A percentile compares a stretch with the other conserved stretches of the same genome.
Evolutionary conservation across 2,113 vertebrate species (phyloP).

Genomic region (Megaptera novaeangliae): DNA sequence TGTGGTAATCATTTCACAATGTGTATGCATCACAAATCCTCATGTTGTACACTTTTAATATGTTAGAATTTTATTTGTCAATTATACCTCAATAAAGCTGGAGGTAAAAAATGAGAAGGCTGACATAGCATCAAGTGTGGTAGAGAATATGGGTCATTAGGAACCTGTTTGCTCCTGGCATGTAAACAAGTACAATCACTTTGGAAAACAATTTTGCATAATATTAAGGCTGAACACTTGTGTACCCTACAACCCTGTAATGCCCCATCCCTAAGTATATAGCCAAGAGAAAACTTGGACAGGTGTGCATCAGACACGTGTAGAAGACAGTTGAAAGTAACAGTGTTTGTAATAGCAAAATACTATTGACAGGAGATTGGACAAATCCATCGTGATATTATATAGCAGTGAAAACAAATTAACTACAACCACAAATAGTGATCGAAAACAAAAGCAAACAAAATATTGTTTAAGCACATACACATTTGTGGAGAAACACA

Average conservation of each 20-base stretch:
- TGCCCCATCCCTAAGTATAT: not conserved
- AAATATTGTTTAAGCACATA: not conserved
- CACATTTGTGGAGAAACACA: not conserved
- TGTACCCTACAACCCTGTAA: not conserved
- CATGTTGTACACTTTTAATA: not conserved
- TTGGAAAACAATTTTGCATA: not conserved
- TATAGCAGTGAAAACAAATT: not conserved
- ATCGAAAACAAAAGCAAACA: not conserved
- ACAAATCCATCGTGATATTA: not conserved
- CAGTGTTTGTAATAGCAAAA: not conserved
- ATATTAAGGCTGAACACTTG: not conserved
- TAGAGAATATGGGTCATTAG: not conserved
- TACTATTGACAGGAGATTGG: not conserved
- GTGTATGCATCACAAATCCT: not conserved
- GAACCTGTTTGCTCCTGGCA: not conserved
- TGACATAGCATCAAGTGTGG: not conserved
- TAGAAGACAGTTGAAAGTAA: not conserved
- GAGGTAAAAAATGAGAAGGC: not conserved
- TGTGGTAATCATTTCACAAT: not conserved
- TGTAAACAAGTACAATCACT: not conserved
- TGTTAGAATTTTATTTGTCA: not conserved
- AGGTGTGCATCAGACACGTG: not conserved
- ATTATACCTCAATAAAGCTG: not conserved
- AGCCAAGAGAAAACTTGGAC: not conserved
- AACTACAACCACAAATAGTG: not conserved